Conservation (phyloP, 2,113 vertebrate genomes). For the Rutilus rutilus region DNA sequence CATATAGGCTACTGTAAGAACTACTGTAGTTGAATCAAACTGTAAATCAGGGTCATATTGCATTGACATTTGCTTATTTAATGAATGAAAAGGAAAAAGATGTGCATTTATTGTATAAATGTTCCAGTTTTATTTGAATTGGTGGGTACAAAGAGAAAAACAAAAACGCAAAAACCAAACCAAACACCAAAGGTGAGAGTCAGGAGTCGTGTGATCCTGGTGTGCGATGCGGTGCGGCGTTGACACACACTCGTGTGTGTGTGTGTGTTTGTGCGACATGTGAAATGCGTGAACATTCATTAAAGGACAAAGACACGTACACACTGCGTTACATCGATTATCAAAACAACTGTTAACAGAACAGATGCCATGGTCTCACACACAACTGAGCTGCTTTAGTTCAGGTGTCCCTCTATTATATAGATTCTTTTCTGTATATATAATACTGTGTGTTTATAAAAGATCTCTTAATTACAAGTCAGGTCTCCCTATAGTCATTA, state of each 20-base stretch:
- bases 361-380: constrained; percentile 70
- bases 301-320: constrained; percentile 82
- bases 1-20: too few relatives aligned
- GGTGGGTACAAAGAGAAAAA: constrained; percentile 82
- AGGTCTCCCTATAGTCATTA: constrained; percentile 93
- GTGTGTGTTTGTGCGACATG: constrained; percentile 78
- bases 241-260: constrained; percentile 69
- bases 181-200: constrained; percentile 31
- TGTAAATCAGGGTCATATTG: not conserved
- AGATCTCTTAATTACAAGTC: constrained; percentile 88
- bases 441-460: constrained; percentile 82
- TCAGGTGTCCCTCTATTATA: constrained; percentile 72
- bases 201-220: not conserved
- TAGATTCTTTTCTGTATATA: constrained; percentile 76
- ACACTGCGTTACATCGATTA: constrained; percentile 68
- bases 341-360: constrained; percentile 75
- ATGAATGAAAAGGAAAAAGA: not conserved
- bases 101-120: constrained; percentile 6
- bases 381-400: constrained; percentile 67
- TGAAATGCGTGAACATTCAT: constrained; percentile 76
- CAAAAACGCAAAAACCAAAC: constrained; percentile 65
- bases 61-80: not conserved
- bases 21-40: too few relatives aligned
- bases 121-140: constrained; percentile 61
- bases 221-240: constrained; percentile 11